A percentile compares a stretch with the other conserved stretches of the same genome.
Evolutionary conservation across 1,140 invertebrate genomes (phyloP).

Genomic region (Amphibalanus amphitrite): DNA sequence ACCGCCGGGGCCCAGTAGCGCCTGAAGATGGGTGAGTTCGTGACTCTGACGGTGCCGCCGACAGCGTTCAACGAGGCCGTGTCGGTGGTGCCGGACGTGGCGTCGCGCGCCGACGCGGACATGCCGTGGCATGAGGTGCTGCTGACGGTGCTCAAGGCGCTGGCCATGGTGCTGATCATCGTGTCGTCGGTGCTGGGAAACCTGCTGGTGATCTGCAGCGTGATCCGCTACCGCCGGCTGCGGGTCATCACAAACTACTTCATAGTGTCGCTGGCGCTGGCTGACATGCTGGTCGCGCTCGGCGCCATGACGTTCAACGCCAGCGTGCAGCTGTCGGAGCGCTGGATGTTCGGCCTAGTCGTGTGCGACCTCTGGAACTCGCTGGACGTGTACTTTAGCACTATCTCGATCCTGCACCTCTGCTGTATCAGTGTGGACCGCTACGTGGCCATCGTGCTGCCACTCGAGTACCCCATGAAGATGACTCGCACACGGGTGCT

Average conservation of each 20-base stretch:
- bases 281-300: conserved; percentile 77
- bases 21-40: neutral
- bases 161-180: conserved; percentile 65
- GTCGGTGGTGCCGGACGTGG: no score
- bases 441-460: conserved; percentile 75
- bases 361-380: conserved; percentile 92
- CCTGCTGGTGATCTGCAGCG: conserved; percentile 61
- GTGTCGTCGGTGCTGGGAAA: conserved; percentile 71
- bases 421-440: conserved; percentile 88
- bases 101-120: conserved; percentile 1
- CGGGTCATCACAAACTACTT: conserved; percentile 86
- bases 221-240: conserved; percentile 48
- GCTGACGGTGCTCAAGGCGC: conserved; percentile 44
- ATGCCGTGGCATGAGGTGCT: conserved; percentile 24
- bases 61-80: neutral
- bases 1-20: neutral
- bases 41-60: neutral
- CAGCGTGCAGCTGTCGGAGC: conserved; percentile 54
- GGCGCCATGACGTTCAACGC: conserved; percentile 94
- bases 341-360: conserved; percentile 69
- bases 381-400: conserved; percentile 87
- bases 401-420: conserved; percentile 76
- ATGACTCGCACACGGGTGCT: conserved; percentile 43
- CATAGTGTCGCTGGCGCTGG: conserved; percentile 78
- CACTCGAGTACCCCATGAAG: conserved; percentile 69